A percentile compares a stretch with the other conserved stretches of the same genome.
These are phyloP conservation scores for Chlorops oryzae DNA, from an alignment of 1,140 invertebrate genomes.

Conservation along the genomic window DNA sequence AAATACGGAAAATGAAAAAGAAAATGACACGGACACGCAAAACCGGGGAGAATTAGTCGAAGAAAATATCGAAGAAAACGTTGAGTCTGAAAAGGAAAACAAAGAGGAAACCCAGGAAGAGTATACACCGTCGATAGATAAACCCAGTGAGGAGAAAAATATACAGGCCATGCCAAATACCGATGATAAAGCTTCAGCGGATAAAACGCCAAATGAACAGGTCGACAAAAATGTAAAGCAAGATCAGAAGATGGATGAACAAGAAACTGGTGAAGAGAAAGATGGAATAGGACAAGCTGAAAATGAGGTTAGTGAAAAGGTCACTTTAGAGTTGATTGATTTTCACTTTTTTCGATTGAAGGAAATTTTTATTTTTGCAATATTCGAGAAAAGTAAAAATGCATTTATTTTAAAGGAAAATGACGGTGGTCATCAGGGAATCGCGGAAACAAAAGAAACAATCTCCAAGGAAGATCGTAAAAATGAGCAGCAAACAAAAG, in stretches of 20 bases:
- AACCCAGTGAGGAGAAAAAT: constrained; percentile 53
- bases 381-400: too few species aligned
- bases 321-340: neutral
- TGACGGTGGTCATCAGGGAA: constrained; percentile 55
- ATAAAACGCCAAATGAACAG: constrained; percentile 33
- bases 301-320: constrained; percentile 50
- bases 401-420: constrained; percentile 35
- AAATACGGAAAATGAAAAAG: constrained; percentile 52
- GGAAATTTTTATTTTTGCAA: neutral
- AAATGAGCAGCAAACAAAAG: constrained; percentile 36
- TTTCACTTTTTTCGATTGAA: neutral
- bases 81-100: constrained; percentile 24
- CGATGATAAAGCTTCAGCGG: constrained; percentile 36
- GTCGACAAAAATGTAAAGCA: constrained; percentile 35
- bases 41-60: constrained; percentile 32
- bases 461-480: constrained; percentile 42
- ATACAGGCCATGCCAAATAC: constrained; percentile 53
- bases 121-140: constrained; percentile 62
- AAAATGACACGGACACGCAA: constrained; percentile 51
- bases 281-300: constrained; percentile 58
- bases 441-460: constrained; percentile 49
- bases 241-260: constrained; percentile 42
- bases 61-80: constrained; percentile 30
- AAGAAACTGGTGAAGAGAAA: constrained; percentile 53
- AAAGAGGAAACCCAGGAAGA: constrained; percentile 52